Conservation (phyloP, 2,113 vertebrate species). For the Rynchops niger region DNA sequence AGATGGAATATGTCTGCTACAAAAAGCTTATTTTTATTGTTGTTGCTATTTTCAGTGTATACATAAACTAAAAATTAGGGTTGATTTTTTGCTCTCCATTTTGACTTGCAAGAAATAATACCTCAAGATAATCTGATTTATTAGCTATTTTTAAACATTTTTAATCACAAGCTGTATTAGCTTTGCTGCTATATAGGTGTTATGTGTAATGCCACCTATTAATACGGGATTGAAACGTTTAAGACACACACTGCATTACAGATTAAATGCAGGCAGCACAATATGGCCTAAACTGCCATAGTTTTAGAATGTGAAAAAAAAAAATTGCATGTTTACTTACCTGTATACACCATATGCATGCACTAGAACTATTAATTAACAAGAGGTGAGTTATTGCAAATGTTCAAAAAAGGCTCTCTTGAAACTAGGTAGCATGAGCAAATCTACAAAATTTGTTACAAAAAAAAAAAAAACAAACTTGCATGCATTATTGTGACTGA, state of each 20-base stretch:
- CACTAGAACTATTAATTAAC: conserved; percentile 83
- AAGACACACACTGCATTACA: conserved; percentile 84
- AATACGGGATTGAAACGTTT: conserved; percentile 87
- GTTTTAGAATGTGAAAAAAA: conserved; percentile 86
- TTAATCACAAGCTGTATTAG: conserved; percentile 97
- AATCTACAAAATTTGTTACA: conserved; percentile 82
- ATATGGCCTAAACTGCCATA: conserved; percentile 86
- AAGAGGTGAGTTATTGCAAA: conserved; percentile 80
- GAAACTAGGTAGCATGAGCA: conserved; percentile 91
- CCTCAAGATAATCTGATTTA: conserved; percentile 97
- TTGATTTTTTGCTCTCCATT: conserved; percentile 90
- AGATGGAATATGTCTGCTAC: conserved; percentile 90
- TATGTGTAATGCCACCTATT: conserved; percentile 94
- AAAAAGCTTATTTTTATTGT: conserved; percentile 87
- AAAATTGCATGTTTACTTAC: conserved; percentile 90
- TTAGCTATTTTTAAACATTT: conserved; percentile 93
- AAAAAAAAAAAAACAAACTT: conserved; percentile 85
- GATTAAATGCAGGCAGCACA: conserved; percentile 90
- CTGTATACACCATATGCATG: conserved; percentile 92
- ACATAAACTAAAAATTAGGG: conserved; percentile 86
- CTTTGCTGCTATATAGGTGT: conserved; percentile 99
- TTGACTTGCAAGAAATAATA: conserved; percentile 95
- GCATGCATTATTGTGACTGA: conserved; percentile 95
- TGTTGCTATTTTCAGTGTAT: conserved; percentile 89
- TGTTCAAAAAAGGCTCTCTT: conserved; percentile 79